Evolutionary conservation across 2,797 vertebrate species (phyloP), one percentile per base, ranked within the genome.

Genomic region (Smutsia gigantea): DNA sequence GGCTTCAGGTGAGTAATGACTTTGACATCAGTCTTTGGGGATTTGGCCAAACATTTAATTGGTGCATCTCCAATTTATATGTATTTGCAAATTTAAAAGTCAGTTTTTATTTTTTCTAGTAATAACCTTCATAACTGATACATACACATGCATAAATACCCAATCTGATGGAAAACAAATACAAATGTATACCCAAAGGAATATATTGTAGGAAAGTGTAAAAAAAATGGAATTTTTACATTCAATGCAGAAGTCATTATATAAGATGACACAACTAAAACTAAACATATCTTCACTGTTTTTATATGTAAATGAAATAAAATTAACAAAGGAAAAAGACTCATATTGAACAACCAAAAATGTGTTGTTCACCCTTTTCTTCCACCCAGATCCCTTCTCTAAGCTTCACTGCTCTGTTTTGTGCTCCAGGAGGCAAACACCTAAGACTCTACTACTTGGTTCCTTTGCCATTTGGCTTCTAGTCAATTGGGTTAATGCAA

Each of bases 251-350:
- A 95, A 63, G 57, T 42, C 3, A 46, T 86, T 82, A 88, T 3
- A 23, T 10, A 72, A 61, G 55, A 74, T 68, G 46, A 74, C 10
- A 88, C 63, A 96, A 86, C 42, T 91, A 31, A 90, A 94, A 61
- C 21, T 81, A 86, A 74, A 78, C 1, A 34, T 93, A 37, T 49
- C 17, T 86, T 81, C 49, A 82, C 27, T 57, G n/a, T 18, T n/a
- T 63, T n/a, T 93, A 14, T 27, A 57, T 87, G 10, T 71, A 77
- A 97, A 72, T 53, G 3, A 93, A 93, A 42, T 83, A 39, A 79
- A 55, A 71, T 91, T 81, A 51, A n/a, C 29, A n/a, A 59, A 83
- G 14, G 29, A 55, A 53, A 90, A 53, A 59, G 14, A 53, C 7
- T 53, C 5, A 15, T 42, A 2, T 23, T 59, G 42, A 12, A 25